Evolutionary conservation across 2,113 vertebrate genomes (phyloP).

Genomic region (Oncorhynchus clarkii): DNA sequence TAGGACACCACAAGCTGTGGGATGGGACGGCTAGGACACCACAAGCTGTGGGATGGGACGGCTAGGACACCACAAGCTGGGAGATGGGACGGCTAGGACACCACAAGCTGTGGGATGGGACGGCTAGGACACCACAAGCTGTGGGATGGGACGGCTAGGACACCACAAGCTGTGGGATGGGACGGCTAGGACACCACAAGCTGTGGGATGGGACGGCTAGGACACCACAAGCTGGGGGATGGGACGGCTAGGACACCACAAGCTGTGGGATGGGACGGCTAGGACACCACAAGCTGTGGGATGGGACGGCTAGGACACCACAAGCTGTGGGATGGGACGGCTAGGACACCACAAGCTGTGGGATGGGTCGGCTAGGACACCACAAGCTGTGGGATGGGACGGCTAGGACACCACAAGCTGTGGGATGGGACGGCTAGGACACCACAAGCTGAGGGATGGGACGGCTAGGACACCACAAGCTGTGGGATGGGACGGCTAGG

Average conservation of each 20-base stretch:
- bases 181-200: too few species aligned
- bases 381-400: slow-evolving; percentile 19
- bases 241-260: slow-evolving; percentile 9
- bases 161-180: too few species aligned
- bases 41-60: slow-evolving; percentile 15
- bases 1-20: slow-evolving; percentile 9
- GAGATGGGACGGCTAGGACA: slow-evolving; percentile 6
- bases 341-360: slow-evolving; percentile 12
- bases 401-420: slow-evolving; percentile 12
- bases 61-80: slow-evolving; percentile 10
- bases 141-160: too few species aligned
- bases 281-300: slow-evolving; percentile 14
- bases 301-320: slow-evolving; percentile 12
- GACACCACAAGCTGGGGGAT: slow-evolving; percentile 12
- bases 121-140: too few species aligned
- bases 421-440: slow-evolving; percentile 15
- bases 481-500: slow-evolving; percentile 16
- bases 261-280: slow-evolving; percentile 21
- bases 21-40: slow-evolving; percentile 18
- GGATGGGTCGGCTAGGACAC: slow-evolving; percentile 19
- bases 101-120: too few species aligned
- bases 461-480: slow-evolving; percentile 8
- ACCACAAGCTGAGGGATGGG: slow-evolving; percentile 24
- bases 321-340: slow-evolving; percentile 32
- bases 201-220: too few species aligned